Evolutionary conservation across 2,797 vertebrate genomes (phyloP).

Genomic region (Tiaroga cobitis): DNA sequence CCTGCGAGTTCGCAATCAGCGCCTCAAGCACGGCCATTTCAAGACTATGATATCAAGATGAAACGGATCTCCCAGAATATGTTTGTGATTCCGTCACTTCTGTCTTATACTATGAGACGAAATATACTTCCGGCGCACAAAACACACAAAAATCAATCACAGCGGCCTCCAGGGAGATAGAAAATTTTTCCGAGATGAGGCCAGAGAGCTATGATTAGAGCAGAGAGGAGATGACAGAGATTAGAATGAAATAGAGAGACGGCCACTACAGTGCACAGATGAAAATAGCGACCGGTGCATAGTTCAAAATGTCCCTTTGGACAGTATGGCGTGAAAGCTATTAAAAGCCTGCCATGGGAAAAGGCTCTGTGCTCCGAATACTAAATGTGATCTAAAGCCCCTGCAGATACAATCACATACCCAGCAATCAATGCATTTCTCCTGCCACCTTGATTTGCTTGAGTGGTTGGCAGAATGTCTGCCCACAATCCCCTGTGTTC

Average conservation of each 20-base stretch:
- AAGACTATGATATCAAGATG: constrained; percentile 36
- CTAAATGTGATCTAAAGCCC: constrained; percentile 46
- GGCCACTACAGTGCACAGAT: constrained; percentile 29
- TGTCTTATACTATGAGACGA: background rate
- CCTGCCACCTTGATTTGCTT: constrained; percentile 48
- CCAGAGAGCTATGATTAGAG: constrained; percentile 35
- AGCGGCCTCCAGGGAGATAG: background rate
- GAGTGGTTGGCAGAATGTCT: constrained; percentile 46
- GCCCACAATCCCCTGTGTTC: background rate
- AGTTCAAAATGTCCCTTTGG: constrained; percentile 45
- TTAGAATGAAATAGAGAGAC: constrained; percentile 29
- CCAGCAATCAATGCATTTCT: constrained; percentile 56
- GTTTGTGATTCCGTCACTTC: background rate
- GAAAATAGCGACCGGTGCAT: constrained; percentile 31
- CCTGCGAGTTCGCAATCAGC: constrained; percentile 1
- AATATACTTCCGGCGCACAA: background rate
- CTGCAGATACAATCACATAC: constrained; percentile 51
- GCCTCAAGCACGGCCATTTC: constrained; percentile 22
- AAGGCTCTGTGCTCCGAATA: constrained; percentile 44
- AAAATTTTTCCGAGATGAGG: background rate
- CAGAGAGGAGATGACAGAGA: constrained; percentile 34
- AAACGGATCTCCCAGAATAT: constrained; percentile 25
- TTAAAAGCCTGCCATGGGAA: constrained; percentile 38
- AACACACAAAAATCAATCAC: constrained; percentile 41
- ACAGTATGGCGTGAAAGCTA: constrained; percentile 22